These are phyloP conservation scores for Eubasilissa splendida DNA, from an alignment of 2,888 invertebrate genomes.

Conservation along the genomic window DNA sequence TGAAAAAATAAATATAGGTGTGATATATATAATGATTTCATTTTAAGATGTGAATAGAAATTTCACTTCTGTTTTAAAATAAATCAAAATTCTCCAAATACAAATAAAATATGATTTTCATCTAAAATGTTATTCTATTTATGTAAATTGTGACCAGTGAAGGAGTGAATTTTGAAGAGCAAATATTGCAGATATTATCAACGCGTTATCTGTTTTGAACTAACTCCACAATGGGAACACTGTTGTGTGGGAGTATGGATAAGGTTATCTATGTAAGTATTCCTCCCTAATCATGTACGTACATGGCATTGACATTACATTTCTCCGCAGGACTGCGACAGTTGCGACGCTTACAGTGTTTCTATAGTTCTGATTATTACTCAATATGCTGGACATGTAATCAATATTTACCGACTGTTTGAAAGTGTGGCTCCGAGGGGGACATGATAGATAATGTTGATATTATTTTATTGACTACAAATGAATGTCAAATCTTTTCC, in stretches of 20 bases:
- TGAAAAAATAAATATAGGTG: too few relatives aligned
- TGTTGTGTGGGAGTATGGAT: conserved; percentile 25
- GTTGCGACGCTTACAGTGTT: conserved; percentile 47
- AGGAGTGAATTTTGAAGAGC: background rate
- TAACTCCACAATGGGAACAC: conserved; percentile 5
- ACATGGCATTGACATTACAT: conserved; percentile 35
- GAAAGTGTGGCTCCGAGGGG: background rate
- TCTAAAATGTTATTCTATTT: too few relatives aligned
- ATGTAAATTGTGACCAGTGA: too few relatives aligned
- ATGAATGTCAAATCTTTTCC: too few relatives aligned
- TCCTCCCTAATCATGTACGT: background rate
- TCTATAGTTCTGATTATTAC: conserved; percentile 33
- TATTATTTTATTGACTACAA: too few relatives aligned
- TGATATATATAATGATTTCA: too few relatives aligned
- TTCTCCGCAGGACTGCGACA: conserved; percentile 11
- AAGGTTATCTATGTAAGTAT: conserved; percentile 30
- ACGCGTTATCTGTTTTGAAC: background rate
- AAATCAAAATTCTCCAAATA: too few relatives aligned
- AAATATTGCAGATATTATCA: conserved; percentile 24
- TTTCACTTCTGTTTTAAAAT: too few relatives aligned
- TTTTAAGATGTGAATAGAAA: too few relatives aligned
- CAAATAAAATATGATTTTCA: too few relatives aligned
- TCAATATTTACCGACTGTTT: conserved; percentile 17
- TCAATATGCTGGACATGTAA: conserved; percentile 40
- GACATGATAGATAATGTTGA: background rate